These are phyloP conservation scores for Gymnocypris eckloni DNA, from an alignment of 2,797 vertebrate genomes.

Conservation along the genomic window DNA sequence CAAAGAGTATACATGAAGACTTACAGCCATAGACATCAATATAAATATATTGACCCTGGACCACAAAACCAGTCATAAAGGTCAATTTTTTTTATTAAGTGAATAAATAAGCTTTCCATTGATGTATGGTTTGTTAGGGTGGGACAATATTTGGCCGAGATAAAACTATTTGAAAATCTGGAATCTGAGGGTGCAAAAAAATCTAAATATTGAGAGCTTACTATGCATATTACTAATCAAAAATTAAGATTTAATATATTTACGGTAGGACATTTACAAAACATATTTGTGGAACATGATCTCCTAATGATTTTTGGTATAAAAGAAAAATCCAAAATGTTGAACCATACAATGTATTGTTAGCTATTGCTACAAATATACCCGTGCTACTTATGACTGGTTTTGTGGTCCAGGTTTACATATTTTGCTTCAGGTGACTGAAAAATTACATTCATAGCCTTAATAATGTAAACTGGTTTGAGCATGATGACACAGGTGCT, in stretches of 20 bases:
- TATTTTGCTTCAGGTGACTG: background rate
- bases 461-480: background rate
- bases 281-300: background rate
- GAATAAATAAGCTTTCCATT: background rate
- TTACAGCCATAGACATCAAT: background rate
- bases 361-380: background rate
- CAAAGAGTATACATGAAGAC: background rate
- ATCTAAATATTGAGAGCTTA: no score
- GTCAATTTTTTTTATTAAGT: no score
- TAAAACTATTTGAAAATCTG: background rate
- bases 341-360: background rate
- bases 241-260: background rate
- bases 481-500: background rate
- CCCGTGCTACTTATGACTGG: background rate
- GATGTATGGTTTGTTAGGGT: background rate
- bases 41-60: no score
- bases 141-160: background rate
- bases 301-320: background rate
- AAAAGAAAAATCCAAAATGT: background rate
- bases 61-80: no score
- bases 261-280: background rate
- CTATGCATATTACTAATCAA: background rate
- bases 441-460: background rate
- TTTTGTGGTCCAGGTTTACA: background rate
- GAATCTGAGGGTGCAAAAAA: no score